phyloP scores from a whole-genome alignment of 2,113 vertebrate species.

The Hymenochirus boettgeri region DNA sequence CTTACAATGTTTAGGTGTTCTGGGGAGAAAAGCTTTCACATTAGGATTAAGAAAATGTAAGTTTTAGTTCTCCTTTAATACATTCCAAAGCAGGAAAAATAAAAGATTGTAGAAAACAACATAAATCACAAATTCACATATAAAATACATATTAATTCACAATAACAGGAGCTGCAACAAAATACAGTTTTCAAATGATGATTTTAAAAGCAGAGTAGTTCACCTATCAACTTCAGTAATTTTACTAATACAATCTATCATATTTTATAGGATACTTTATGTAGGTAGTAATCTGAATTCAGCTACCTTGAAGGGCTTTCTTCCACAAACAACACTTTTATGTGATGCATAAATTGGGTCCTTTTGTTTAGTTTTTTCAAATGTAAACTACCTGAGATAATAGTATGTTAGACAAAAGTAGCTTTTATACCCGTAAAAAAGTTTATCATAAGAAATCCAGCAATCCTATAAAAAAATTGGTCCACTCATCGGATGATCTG shows the following conservation, averaged over 20 bases:
- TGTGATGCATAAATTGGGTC: constrained; percentile 6
- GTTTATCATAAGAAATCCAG: no score
- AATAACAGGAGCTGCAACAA: constrained; percentile 17
- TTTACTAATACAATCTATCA: constrained; percentile 40
- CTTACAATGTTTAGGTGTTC: no score
- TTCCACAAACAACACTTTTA: constrained; percentile 37
- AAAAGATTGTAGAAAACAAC: constrained; percentile 24
- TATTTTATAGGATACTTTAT: constrained; percentile 27
- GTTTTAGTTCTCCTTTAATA: no score
- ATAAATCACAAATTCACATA: constrained; percentile 21
- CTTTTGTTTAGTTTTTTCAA: constrained; percentile 21
- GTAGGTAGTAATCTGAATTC: constrained; percentile 33
- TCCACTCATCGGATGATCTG: no score
- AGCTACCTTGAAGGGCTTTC: constrained; percentile 17
- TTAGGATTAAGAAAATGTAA: no score
- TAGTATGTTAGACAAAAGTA: no score
- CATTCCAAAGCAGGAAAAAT: constrained; percentile 30
- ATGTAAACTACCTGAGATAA: constrained; percentile 2
- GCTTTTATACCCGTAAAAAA: no score
- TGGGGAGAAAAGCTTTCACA: no score
- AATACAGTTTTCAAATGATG: constrained; percentile 40
- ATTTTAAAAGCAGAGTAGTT: constrained; percentile 33
- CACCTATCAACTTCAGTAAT: constrained; percentile 33
- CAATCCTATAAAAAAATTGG: no score
- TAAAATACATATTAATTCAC: constrained; percentile 25